Evolutionary conservation across 1,140 invertebrate genomes (phyloP), one percentile per base, ranked within the genome.

Genomic region (Chlorops oryzae): DNA sequence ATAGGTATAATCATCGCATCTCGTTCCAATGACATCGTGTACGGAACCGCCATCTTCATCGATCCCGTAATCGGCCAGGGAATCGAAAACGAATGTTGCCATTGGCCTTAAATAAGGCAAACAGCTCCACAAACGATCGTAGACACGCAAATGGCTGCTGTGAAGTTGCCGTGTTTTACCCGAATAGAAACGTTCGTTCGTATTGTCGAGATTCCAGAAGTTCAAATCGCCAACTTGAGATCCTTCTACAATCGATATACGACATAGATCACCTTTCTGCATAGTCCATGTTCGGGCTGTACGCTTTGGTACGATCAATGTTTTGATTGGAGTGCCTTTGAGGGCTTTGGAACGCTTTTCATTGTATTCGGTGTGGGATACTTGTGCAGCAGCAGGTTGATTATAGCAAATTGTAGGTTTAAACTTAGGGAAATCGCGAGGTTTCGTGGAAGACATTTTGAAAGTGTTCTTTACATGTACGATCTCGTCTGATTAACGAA

Each of bases 1-100:
- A 44, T 74, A 72, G 1, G 76, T 77, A 39, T 77, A 77, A 57
- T 74, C 73, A 47, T 77, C 76, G 53, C 76, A 77, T 9, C 76
- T 59, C 0, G 75, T 77, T 12, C 73, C 73, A 18, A 77, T 70
- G 3, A 77, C 72, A 54, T 77, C 76, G 55, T 77, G 76, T 23
- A 75, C 47, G 0, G 73, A 56, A 4, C 72, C 76, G 3, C 76
- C 75, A 52, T 77, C 73, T 49, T 72, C 66, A 55, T 77, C 76
- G 22, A 75, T 67, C 2, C 76, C 76, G 40, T 77, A 77, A 2
- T 56, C 50, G 10, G 59, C 50, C 2, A 77, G 48, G 1, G 69
- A 66, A 49, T 77, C 76, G 15, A 63, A 74, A 27, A 76, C 74
- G 34, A 77, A 72, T 0, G 76, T 77, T 9, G 75, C 70, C 70